phyloP scores from a whole-genome alignment of 2,888 invertebrate species.

The Prosopocoilus inquinatus region DNA sequence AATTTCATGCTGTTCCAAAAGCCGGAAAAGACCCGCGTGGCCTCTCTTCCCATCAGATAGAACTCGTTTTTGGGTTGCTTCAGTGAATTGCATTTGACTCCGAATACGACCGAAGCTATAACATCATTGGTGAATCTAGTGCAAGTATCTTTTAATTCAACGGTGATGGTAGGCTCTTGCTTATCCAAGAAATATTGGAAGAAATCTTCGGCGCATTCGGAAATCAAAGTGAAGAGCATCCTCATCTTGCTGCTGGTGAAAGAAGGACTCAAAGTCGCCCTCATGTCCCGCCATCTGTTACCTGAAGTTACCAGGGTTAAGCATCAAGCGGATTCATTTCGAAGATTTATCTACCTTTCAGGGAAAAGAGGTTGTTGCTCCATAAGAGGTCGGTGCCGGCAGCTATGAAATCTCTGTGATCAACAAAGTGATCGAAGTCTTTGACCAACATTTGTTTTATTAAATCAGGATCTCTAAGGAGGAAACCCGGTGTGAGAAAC shows the following conservation, averaged over 20 bases:
- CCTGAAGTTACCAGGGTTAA: slow-evolving; percentile 26
- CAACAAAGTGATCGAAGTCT: slow-evolving; percentile 46
- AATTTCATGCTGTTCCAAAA: slow-evolving; percentile 46
- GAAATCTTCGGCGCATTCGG: slow-evolving; percentile 31
- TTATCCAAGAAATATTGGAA: slow-evolving; percentile 30
- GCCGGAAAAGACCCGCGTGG: slow-evolving; percentile 38
- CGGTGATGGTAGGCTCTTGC: slow-evolving; percentile 22
- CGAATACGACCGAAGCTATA: slow-evolving; percentile 56
- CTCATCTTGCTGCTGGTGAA: slow-evolving; percentile 47
- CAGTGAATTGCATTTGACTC: slow-evolving; percentile 56
- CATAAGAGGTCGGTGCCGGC: slow-evolving; percentile 31
- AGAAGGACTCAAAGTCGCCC: slow-evolving; percentile 47
- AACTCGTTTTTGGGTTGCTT: slow-evolving; percentile 43
- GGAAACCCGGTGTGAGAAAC: slow-evolving; percentile 27
- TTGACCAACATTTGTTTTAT: slow-evolving; percentile 45
- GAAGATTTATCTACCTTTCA: neutral
- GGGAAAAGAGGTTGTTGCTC: slow-evolving; percentile 25
- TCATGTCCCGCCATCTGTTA: slow-evolving; percentile 45
- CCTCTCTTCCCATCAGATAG: slow-evolving; percentile 11
- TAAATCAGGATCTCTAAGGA: slow-evolving; percentile 37
- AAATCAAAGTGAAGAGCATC: slow-evolving; percentile 37
- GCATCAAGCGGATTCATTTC: too few relatives aligned
- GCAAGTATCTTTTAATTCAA: slow-evolving; percentile 52
- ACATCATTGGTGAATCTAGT: slow-evolving; percentile 56
- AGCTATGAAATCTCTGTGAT: slow-evolving; percentile 33